A percentile compares a stretch with the other conserved stretches of the same genome.
Evolutionary conservation across 2,888 invertebrate genomes (phyloP).

Genomic region (Apamea anceps): DNA sequence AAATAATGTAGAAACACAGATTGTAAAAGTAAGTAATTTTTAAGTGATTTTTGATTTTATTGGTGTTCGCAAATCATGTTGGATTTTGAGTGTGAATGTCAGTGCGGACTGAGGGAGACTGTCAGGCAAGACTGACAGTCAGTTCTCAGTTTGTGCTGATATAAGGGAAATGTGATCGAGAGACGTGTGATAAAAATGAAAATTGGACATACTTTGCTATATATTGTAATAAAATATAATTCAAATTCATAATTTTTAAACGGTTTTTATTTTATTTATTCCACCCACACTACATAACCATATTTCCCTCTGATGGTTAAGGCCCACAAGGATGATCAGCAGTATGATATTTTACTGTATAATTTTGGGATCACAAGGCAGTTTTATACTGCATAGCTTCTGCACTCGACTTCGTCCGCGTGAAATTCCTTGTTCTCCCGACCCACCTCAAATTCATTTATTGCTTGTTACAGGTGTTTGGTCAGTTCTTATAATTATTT

Average conservation of each 20-base stretch:
- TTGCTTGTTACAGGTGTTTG: no score
- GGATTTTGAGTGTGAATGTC: slow-evolving; percentile 57
- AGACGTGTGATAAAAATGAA: slow-evolving; percentile 68
- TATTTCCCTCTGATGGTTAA: no score
- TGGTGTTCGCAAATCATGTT: slow-evolving; percentile 69
- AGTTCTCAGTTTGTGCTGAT: slow-evolving; percentile 14
- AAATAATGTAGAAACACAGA: slow-evolving; percentile 28
- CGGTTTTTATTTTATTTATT: slow-evolving; percentile 56
- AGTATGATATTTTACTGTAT: no score
- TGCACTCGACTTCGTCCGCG: no score
- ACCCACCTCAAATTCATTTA: no score
- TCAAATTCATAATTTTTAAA: slow-evolving; percentile 65
- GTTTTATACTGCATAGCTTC: no score
- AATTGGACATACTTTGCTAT: slow-evolving; percentile 68
- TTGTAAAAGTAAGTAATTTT: slow-evolving; percentile 56
- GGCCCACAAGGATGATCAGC: no score
- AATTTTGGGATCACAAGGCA: no score
- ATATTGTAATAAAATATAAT: slow-evolving; percentile 73
- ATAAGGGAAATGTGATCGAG: slow-evolving; percentile 55
- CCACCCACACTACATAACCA: no score
- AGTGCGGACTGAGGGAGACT: slow-evolving; percentile 29
- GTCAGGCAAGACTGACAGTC: slow-evolving; percentile 28
- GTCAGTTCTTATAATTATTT: no score
- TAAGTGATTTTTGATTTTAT: slow-evolving; percentile 67
- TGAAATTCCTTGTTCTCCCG: no score